These are phyloP conservation scores for Andrena flavipes DNA, from an alignment of 2,888 invertebrate species.

Conservation along the genomic window DNA sequence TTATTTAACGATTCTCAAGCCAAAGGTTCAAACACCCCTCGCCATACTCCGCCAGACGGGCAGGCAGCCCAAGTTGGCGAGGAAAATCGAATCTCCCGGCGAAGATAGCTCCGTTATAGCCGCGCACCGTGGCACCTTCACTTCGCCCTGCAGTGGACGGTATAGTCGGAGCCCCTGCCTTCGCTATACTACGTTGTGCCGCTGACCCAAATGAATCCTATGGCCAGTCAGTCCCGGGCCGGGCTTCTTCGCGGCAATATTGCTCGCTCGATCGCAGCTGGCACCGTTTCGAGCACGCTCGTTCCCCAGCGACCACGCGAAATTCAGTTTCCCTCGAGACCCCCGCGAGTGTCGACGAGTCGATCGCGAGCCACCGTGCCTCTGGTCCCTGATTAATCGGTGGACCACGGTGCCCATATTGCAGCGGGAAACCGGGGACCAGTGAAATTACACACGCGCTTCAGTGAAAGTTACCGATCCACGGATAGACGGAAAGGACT, in stretches of 20 bases:
- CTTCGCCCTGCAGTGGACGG: conserved; percentile 69
- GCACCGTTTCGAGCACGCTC: conserved; percentile 23
- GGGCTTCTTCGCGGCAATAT: conserved; percentile 78
- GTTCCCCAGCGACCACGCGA: neutral
- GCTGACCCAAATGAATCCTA: conserved; percentile 83
- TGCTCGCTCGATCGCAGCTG: conserved; percentile 57
- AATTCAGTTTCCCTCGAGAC: neutral
- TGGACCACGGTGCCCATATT: conserved; percentile 48
- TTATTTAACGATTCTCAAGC: neutral
- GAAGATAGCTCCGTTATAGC: conserved; percentile 74
- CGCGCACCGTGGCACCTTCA: conserved; percentile 69
- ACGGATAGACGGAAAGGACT: neutral
- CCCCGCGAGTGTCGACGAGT: conserved; percentile 5
- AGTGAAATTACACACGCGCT: conserved; percentile 33
- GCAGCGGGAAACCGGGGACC: conserved; percentile 31
- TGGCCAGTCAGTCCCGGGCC: conserved; percentile 81
- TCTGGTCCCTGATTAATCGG: neutral
- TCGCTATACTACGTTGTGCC: conserved; percentile 76
- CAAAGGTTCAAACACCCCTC: neutral
- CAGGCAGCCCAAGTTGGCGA: neutral
- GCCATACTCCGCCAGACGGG: neutral
- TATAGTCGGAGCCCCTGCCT: conserved; percentile 67
- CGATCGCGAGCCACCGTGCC: neutral
- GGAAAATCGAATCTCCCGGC: conserved; percentile 58
- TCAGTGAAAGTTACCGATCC: conserved; percentile 49